Conservation (phyloP, 2,797 vertebrate genomes). For the Aplochiton taeniatus region DNA sequence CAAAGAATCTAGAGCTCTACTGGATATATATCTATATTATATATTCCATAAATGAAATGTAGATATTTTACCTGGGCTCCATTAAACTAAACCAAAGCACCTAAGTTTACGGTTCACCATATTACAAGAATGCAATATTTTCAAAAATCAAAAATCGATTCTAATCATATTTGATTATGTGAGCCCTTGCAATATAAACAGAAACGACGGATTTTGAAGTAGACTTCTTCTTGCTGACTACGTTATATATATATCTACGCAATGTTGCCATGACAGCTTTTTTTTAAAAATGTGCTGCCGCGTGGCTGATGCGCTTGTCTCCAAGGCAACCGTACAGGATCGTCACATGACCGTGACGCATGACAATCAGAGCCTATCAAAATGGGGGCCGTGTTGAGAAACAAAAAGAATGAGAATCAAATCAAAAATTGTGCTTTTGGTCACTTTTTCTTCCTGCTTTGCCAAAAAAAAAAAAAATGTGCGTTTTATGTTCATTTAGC, state of each 20-base stretch:
- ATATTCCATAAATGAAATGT: constrained; percentile 64
- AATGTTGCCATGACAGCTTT: constrained; percentile 71
- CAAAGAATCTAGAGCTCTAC: constrained; percentile 51
- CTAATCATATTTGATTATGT: constrained; percentile 74
- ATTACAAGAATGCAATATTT: constrained; percentile 68
- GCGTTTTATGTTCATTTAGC: constrained; percentile 49
- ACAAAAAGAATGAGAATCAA: constrained; percentile 64
- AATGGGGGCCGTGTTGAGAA: constrained; percentile 69
- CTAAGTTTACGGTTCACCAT: constrained; percentile 68
- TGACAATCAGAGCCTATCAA: constrained; percentile 82
- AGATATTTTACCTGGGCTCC: constrained; percentile 76
- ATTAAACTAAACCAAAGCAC: constrained; percentile 82
- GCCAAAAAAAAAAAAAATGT: constrained; percentile 71
- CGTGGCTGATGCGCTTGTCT: constrained; percentile 76
- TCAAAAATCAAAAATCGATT: constrained; percentile 53
- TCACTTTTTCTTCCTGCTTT: constrained; percentile 83
- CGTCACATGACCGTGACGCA: constrained; percentile 78
- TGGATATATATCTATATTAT: constrained; percentile 60
- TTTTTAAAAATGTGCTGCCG: constrained; percentile 52
- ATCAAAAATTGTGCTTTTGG: constrained; percentile 74
- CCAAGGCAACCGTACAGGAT: constrained; percentile 69
- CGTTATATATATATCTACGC: constrained; percentile 60
- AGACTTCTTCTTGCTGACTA: constrained; percentile 45
- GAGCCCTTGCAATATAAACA: constrained; percentile 72
- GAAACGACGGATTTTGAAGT: constrained; percentile 18